Evolutionary conservation across 2,113 vertebrate genomes (phyloP), one percentile per base, ranked within the genome.

Genomic region (Egretta garzetta): DNA sequence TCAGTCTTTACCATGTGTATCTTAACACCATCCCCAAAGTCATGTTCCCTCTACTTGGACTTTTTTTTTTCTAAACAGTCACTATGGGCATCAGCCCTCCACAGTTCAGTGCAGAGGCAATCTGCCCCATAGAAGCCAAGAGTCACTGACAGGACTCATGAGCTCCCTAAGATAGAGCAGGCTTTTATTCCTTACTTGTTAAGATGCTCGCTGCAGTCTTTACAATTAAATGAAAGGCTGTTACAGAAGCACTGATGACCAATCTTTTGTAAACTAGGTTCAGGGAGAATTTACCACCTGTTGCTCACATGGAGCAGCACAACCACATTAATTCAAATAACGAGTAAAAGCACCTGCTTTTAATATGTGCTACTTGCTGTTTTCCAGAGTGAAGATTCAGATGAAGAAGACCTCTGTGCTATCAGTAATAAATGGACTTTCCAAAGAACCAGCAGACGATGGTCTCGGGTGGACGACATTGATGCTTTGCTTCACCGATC

Each of bases 401-500:
- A 99, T 98, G 99, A 99, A 96, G 99, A 99, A 97, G 99, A 99
- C 53, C 98, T 98, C 26, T 98, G 99, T 96, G 99, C 99, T 59
- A 99, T 99, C 98, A 99, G 99, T 95, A 99, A 99, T 98, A 99
- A 99, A 98, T 99, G 99, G 99, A 99, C 99, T 41, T 99, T 99
- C 90, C 99, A 99, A 97, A 99, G 99, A 98, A 99, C 98, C 93
- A 99, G 99, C 97, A 98, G 98, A 45, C 98, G 99, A 91, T 99
- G 99, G 99, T 99, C 99, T 91, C 99, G 99, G 28, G 98, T 99
- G 77, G 99, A 99, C 56, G 98, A 98, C 86, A 96, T 98, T 93
- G 98, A 98, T 50, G 79, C 95, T 27, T 98, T 99, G 88, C 98
- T 99, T 94, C 98, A 98, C 28, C 97, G 76, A 33, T 96, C 95